These are phyloP conservation scores for Maccullochella peelii DNA, from an alignment of 2,113 vertebrate species.

Conservation along the genomic window DNA sequence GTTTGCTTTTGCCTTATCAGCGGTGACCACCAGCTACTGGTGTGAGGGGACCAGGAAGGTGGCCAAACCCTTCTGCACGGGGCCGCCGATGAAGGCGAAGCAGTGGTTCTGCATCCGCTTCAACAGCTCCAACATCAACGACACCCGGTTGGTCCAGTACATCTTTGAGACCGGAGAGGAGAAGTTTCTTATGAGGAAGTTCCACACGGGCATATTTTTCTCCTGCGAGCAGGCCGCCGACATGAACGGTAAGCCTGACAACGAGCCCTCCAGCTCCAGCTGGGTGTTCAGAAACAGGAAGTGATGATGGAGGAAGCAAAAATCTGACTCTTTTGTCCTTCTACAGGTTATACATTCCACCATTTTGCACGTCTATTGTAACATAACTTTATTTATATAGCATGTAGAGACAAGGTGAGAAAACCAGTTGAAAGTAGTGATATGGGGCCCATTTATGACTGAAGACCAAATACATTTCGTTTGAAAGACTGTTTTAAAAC, in stretches of 20 bases:
- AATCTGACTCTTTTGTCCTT: too few species aligned
- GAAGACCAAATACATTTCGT: background rate
- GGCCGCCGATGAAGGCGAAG: conserved; percentile 69
- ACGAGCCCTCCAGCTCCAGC: background rate
- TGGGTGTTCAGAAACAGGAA: conserved; percentile 23
- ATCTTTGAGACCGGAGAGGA: conserved; percentile 91
- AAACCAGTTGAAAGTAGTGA: background rate
- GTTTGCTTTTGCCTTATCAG: conserved; percentile 87
- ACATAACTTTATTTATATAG: background rate
- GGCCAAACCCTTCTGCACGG: conserved; percentile 89
- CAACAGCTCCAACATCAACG: conserved; percentile 82
- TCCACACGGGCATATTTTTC: conserved; percentile 92
- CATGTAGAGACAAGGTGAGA: background rate
- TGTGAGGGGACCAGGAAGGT: conserved; percentile 90
- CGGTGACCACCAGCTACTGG: conserved; percentile 92
- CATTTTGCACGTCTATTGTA: too few species aligned
- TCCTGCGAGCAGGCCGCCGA: conserved; percentile 88
- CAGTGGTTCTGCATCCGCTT: conserved; percentile 87
- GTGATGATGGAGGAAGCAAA: conserved; percentile 3
- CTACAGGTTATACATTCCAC: background rate
- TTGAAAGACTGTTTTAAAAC: background rate
- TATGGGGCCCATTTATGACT: background rate
- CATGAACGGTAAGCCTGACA: conserved; percentile 84
- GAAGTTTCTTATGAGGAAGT: conserved; percentile 87
- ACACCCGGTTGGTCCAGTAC: conserved; percentile 87